Percentiles rank a stretch among this genome's conserved stretches.
These are phyloP conservation scores for Drosophila pallidifrons DNA, from an alignment of 1,140 invertebrate genomes.

Conservation along the genomic window DNA sequence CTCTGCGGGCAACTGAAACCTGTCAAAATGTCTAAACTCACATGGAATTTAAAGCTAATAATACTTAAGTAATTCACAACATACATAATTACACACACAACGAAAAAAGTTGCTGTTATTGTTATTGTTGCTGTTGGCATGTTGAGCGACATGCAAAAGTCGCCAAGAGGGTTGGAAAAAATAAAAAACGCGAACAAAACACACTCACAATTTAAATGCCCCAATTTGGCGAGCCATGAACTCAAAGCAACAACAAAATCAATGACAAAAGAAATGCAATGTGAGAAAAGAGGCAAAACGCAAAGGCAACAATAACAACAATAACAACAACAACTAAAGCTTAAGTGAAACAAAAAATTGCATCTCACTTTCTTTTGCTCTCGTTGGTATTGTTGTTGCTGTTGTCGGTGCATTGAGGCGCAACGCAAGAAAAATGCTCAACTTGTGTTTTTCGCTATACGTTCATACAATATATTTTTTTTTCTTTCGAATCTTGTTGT, in stretches of 20 bases:
- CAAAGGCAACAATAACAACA: conserved; percentile 19
- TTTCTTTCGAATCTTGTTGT: conserved; percentile 45
- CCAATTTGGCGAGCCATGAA: conserved; percentile 80
- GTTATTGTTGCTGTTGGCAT: conserved; percentile 36
- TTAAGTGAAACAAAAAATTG: conserved; percentile 56
- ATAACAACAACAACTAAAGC: conserved; percentile 4
- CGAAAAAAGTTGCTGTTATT: conserved; percentile 38
- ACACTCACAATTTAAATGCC: conserved; percentile 69
- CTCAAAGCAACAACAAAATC: conserved; percentile 71
- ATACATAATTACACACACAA: conserved; percentile 57
- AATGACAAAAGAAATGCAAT: conserved; percentile 69
- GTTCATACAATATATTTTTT: background rate
- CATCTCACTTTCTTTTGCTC: conserved; percentile 78
- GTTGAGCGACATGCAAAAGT: conserved; percentile 51
- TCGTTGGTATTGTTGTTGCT: conserved; percentile 26
- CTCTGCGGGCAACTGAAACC: conserved; percentile 46
- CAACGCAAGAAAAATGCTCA: conserved; percentile 59
- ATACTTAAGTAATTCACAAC: conserved; percentile 69
- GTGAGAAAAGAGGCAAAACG: conserved; percentile 32
- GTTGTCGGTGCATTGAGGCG: conserved; percentile 46
- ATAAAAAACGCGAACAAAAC: conserved; percentile 48
- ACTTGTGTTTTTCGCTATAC: conserved; percentile 36
- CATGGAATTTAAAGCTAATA: conserved; percentile 60
- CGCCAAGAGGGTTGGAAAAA: conserved; percentile 40
- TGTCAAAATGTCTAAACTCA: conserved; percentile 69